Percentiles rank a stretch among this genome's conserved stretches.
Conservation (phyloP, 1,140 invertebrate genomes). For the Drosophila burlai region DNA sequence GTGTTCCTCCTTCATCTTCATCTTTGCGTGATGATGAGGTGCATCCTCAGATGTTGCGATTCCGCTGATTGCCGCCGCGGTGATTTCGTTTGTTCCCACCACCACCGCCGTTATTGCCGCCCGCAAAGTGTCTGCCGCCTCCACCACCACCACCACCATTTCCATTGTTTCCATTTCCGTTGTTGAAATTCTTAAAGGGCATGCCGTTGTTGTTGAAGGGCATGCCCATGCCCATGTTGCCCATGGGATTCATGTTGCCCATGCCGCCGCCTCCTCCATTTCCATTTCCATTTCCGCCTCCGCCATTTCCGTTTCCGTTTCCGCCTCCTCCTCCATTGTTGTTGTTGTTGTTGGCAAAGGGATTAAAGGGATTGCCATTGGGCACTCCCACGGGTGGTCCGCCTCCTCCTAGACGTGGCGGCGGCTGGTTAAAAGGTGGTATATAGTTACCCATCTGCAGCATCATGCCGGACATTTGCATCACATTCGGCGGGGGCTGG, state of each 20-base stretch:
- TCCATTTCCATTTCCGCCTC: slow-evolving; percentile 5
- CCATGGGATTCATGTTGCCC: slow-evolving; percentile 41
- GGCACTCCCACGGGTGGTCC: slow-evolving; percentile 49
- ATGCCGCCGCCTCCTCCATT: slow-evolving; percentile 9
- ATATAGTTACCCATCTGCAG: slow-evolving; percentile 71
- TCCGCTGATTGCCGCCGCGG: slow-evolving; percentile 44
- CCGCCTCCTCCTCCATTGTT: slow-evolving; percentile 9
- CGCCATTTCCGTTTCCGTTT: background rate
- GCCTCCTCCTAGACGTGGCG: slow-evolving; percentile 24
- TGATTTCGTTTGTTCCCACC: slow-evolving; percentile 49
- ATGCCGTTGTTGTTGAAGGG: slow-evolving; percentile 25
- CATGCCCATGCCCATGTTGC: slow-evolving; percentile 38
- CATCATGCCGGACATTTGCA: slow-evolving; percentile 53
- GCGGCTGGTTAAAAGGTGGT: slow-evolving; percentile 79
- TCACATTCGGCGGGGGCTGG: slow-evolving; percentile 70
- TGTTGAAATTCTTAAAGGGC: slow-evolving; percentile 56
- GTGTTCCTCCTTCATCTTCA: background rate
- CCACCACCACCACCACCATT: slow-evolving; percentile 37
- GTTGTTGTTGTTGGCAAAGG: slow-evolving; percentile 58
- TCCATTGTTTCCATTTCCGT: slow-evolving; percentile 44
- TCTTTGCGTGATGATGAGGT: background rate
- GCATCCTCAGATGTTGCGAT: slow-evolving; percentile 39
- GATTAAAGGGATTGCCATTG: slow-evolving; percentile 86
- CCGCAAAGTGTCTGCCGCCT: slow-evolving; percentile 40
- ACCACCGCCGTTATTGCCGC: slow-evolving; percentile 47